These are phyloP conservation scores for Papilio elwesi DNA, from an alignment of 2,888 invertebrate genomes.

Conservation along the genomic window DNA sequence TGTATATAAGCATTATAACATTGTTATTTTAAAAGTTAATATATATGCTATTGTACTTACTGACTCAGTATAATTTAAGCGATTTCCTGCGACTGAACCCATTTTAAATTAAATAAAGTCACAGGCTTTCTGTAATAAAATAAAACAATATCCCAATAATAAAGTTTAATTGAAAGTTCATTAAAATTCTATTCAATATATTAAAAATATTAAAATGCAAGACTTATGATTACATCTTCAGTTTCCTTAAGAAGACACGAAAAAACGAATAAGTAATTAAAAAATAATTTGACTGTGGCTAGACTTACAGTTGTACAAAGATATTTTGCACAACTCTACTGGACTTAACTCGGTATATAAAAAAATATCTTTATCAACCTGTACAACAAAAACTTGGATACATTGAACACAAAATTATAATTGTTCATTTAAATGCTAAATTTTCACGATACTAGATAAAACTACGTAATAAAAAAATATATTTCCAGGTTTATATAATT, in stretches of 20 bases:
- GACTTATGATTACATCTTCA: not conserved
- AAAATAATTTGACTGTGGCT: not conserved
- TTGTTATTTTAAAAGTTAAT: too few species aligned
- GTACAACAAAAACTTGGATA: slow-evolving; percentile 10
- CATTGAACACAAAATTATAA: slow-evolving; percentile 13
- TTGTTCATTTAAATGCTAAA: slow-evolving; percentile 15
- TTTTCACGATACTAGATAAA: slow-evolving; percentile 33
- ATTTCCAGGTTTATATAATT: slow-evolving; percentile 14
- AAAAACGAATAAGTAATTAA: not conserved
- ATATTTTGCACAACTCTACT: not conserved
- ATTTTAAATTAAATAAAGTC: not conserved
- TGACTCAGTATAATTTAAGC: too few species aligned
- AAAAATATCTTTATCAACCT: slow-evolving; percentile 14
- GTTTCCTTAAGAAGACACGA: not conserved
- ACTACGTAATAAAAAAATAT: slow-evolving; percentile 32
- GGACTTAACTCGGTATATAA: too few species aligned
- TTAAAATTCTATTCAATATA: slow-evolving; percentile 22
- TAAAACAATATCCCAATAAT: slow-evolving; percentile 19
- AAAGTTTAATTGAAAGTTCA: slow-evolving; percentile 30
- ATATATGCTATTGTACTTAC: too few species aligned
- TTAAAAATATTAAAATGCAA: slow-evolving; percentile 23
- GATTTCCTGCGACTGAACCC: slow-evolving; percentile 15
- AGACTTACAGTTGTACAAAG: not conserved
- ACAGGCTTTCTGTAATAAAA: not conserved
- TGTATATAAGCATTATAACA: too few species aligned